Evolutionary conservation across 2,888 invertebrate species (phyloP).

Genomic region (Neria commutata): DNA sequence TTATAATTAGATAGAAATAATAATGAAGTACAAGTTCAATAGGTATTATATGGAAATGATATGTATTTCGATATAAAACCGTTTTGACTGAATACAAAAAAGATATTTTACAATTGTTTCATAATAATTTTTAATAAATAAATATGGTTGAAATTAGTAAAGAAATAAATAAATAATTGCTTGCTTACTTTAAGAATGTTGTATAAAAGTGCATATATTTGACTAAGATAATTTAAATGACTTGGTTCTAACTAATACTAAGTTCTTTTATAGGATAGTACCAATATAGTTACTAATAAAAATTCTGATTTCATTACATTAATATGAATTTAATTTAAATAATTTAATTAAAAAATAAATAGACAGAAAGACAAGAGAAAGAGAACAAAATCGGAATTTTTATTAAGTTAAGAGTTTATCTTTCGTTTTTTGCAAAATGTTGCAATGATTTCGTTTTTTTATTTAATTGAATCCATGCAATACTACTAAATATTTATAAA

Average conservation of each 20-base stretch:
- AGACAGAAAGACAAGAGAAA: constrained; percentile 8
- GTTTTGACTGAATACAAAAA: no score
- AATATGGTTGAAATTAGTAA: not conserved
- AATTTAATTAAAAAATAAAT: constrained; percentile 12
- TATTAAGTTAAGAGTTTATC: constrained; percentile 29
- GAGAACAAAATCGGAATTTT: constrained; percentile 46
- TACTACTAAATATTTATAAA: no score
- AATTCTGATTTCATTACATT: constrained; percentile 46
- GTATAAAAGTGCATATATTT: constrained; percentile 14
- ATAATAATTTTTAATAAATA: not conserved
- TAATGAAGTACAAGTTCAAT: no score
- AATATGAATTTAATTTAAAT: constrained; percentile 19
- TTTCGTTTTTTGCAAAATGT: not conserved
- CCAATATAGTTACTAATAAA: constrained; percentile 40
- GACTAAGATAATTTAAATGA: constrained; percentile 30
- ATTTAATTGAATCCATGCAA: no score
- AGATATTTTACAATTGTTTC: not conserved
- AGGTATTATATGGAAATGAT: no score
- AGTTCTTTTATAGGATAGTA: constrained; percentile 12
- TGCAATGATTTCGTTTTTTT: not conserved
- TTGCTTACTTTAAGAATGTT: not conserved
- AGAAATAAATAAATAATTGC: not conserved
- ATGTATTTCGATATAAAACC: no score
- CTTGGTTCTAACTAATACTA: constrained; percentile 18
- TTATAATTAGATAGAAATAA: no score